phyloP scores from a whole-genome alignment of 2,888 invertebrate species.

The Diarsia brunnea region DNA sequence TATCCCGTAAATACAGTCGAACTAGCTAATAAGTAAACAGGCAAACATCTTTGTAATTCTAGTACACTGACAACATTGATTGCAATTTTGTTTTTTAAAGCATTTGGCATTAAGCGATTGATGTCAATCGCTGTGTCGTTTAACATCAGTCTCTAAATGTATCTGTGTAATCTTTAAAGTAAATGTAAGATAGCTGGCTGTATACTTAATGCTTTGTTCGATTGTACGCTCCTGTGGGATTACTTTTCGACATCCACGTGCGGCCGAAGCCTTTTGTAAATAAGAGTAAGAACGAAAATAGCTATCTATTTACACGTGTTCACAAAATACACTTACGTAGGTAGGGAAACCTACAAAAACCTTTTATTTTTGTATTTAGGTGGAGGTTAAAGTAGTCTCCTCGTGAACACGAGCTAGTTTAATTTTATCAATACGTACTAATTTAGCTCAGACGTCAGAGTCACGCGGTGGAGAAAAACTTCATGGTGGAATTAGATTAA shows the following conservation, averaged over 20 bases:
- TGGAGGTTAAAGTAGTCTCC: background rate
- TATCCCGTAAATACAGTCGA: too few species aligned
- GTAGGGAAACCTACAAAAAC: background rate
- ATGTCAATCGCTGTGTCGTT: too few species aligned
- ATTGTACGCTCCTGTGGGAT: background rate
- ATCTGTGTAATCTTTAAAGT: too few species aligned
- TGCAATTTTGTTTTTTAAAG: too few species aligned
- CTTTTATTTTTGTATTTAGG: background rate
- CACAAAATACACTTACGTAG: background rate
- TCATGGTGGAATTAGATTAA: background rate
- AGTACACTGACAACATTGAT: too few species aligned
- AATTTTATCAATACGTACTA: background rate
- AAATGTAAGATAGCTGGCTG: too few species aligned
- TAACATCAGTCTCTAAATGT: too few species aligned
- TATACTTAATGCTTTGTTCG: too few species aligned
- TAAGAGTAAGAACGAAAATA: background rate
- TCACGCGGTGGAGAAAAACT: background rate
- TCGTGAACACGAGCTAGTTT: conserved; percentile 25
- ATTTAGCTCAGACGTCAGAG: background rate
- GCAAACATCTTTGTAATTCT: too few species aligned
- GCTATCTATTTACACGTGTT: background rate
- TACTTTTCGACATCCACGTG: background rate
- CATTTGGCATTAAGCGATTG: too few species aligned
- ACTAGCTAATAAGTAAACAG: too few species aligned
- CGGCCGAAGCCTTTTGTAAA: background rate